These are phyloP conservation scores for Epistrophe eligans DNA, from an alignment of 2,888 invertebrate genomes.

Conservation along the genomic window DNA sequence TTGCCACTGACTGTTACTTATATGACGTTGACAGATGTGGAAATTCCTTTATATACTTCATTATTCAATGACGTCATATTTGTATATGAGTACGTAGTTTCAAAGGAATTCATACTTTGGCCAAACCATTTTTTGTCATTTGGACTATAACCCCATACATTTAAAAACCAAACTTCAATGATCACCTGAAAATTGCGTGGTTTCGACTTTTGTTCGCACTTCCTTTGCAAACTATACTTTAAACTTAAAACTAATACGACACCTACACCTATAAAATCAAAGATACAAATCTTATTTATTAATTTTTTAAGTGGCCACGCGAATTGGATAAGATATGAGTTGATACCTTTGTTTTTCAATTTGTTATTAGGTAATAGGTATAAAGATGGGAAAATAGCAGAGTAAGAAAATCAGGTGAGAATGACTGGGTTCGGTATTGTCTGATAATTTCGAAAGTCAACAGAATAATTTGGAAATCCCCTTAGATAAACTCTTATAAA, in stretches of 20 bases:
- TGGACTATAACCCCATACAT: neutral
- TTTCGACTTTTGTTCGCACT: neutral
- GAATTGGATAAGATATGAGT: constrained; percentile 13
- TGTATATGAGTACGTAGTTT: neutral
- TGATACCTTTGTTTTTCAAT: neutral
- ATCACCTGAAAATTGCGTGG: constrained; percentile 21
- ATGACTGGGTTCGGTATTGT: constrained; percentile 18
- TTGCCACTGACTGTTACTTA: no score
- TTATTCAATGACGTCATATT: no score
- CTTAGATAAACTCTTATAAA: neutral
- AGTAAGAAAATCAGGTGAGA: neutral
- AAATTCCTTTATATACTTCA: no score
- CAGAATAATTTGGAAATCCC: constrained; percentile 6
- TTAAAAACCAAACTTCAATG: neutral
- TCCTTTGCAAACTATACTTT: neutral
- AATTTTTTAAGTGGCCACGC: constrained; percentile 20
- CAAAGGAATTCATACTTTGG: neutral
- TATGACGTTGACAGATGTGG: no score
- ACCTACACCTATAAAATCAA: neutral
- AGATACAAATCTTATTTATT: neutral
- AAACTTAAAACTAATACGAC: neutral
- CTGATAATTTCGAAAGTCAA: neutral
- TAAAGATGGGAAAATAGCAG: neutral
- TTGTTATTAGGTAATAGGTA: no score
- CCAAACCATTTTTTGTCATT: neutral